Evolutionary conservation across 2,113 vertebrate species (phyloP).

Genomic region (Ctenomys sociabilis): DNA sequence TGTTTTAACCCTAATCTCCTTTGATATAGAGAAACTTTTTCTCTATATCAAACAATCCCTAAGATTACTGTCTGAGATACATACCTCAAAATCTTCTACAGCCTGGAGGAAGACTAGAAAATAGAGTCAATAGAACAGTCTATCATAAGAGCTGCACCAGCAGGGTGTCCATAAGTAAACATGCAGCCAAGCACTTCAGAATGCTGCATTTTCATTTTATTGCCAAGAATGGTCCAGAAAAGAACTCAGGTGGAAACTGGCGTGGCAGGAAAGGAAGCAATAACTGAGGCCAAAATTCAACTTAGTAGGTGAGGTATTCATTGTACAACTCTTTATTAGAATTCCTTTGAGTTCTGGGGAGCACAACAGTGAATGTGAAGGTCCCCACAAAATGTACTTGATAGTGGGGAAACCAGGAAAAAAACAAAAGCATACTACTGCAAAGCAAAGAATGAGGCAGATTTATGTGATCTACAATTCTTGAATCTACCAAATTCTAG

Average conservation of each 20-base stretch:
- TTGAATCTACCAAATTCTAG: background rate
- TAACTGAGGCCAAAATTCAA: no score
- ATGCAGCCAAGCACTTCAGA: no score
- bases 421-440: background rate
- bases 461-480: background rate
- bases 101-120: background rate
- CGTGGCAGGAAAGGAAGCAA: background rate
- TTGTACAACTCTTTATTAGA: background rate
- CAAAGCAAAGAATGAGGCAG: background rate
- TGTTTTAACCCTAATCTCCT: background rate
- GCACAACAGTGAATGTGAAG: no score
- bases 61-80: background rate
- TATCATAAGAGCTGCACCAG: no score
- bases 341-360: background rate
- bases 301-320: accelerated
- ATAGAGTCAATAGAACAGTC: accelerated
- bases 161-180: background rate
- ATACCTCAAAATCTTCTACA: background rate
- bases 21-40: background rate
- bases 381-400: background rate
- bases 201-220: background rate
- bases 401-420: background rate
- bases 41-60: background rate
- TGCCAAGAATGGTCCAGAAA: background rate
- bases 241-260: background rate